Conservation (phyloP, 2,888 invertebrate species). For the Watsonalla cultraria region DNA sequence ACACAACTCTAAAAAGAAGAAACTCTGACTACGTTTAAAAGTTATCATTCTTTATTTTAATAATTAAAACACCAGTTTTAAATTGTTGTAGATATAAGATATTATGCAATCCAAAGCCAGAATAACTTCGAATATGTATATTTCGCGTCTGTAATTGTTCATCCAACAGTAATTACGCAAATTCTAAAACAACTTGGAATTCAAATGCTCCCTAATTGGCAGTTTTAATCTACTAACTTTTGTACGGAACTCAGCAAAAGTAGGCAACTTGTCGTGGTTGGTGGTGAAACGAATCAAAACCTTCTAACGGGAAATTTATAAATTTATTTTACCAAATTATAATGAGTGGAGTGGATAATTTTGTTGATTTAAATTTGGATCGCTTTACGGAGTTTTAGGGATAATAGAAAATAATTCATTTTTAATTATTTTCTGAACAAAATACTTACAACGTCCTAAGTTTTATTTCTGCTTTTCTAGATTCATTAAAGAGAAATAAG, state of each 20-base stretch:
- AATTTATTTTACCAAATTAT: constrained; percentile 64
- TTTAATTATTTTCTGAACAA: neutral
- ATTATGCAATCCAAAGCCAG: constrained; percentile 24
- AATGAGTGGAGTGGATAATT: constrained; percentile 53
- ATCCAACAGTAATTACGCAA: constrained; percentile 71
- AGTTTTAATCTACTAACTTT: constrained; percentile 78
- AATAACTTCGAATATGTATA: constrained; percentile 53
- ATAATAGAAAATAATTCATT: neutral
- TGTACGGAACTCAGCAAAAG: constrained; percentile 70
- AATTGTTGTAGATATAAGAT: constrained; percentile 5
- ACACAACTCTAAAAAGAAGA: too few species aligned
- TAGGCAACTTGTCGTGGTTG: constrained; percentile 71
- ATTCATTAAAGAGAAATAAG: too few species aligned
- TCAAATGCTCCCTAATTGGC: constrained; percentile 76
- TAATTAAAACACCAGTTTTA: too few species aligned
- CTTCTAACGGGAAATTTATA: constrained; percentile 64
- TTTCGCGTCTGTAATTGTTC: constrained; percentile 61
- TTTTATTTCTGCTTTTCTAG: too few species aligned
- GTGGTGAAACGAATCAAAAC: constrained; percentile 66
- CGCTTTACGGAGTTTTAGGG: constrained; percentile 29
- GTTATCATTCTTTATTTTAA: too few species aligned
- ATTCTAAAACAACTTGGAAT: constrained; percentile 75
- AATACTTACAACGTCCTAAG: too few species aligned
- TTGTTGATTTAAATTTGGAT: constrained; percentile 50
- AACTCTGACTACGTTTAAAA: too few species aligned